Conservation (phyloP, 2,113 vertebrate genomes). For the Corvus hawaiiensis region DNA sequence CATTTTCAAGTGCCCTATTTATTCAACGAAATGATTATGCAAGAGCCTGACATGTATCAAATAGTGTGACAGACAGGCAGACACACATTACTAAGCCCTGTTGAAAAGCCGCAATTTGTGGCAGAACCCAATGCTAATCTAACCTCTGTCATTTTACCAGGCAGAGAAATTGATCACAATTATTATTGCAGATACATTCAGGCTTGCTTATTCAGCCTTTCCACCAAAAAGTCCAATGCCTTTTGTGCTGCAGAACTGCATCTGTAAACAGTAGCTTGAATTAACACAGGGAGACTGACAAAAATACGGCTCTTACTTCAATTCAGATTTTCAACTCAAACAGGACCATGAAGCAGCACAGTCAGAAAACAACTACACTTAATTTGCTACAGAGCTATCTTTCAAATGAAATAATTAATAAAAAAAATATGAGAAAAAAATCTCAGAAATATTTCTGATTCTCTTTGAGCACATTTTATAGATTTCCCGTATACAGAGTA, state of each 20-base stretch:
- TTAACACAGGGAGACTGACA: not conserved
- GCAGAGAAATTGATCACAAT: not conserved
- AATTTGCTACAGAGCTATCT: not conserved
- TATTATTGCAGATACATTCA: not conserved
- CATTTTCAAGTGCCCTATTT: not conserved
- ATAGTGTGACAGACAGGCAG: not conserved
- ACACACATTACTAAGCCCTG: not conserved
- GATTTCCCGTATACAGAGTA: not conserved
- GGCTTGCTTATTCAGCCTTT: not conserved
- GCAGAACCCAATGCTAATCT: not conserved
- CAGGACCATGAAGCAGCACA: not conserved
- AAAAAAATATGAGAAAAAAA: not conserved
- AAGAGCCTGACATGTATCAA: not conserved
- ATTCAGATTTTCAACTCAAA: not conserved
- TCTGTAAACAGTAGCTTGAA: not conserved
- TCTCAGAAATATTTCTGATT: not conserved
- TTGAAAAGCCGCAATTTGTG: not conserved
- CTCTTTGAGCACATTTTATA: not conserved
- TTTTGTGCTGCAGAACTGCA: not conserved
- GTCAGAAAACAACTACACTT: not conserved
- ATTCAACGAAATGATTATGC: constrained; percentile 2
- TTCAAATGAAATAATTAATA: not conserved
- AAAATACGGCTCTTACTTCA: not conserved
- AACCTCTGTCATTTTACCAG: not conserved
- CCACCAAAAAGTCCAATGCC: not conserved